Percentiles rank a stretch among this genome's conserved stretches.
Conservation (phyloP, 23 tunicate species). For the Trididemnum miniatum region DNA sequence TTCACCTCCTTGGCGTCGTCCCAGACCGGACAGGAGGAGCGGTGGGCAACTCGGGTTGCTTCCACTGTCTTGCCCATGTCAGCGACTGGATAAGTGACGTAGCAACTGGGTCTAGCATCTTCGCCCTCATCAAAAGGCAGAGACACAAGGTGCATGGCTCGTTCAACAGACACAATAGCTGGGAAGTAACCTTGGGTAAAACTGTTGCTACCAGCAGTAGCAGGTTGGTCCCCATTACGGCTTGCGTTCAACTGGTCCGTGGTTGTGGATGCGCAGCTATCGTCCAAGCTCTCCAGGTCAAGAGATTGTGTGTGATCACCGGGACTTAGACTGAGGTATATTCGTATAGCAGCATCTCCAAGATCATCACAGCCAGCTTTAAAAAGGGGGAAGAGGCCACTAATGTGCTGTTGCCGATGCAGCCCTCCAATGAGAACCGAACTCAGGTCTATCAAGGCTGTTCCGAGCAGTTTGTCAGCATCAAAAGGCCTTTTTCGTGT, state of each 20-base stretch:
- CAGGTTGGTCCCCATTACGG: background rate
- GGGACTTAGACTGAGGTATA: constrained; percentile 73
- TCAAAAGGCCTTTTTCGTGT: constrained; percentile 55
- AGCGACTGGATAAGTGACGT: constrained; percentile 42
- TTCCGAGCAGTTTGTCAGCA: constrained; percentile 68
- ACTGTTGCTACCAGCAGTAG: background rate
- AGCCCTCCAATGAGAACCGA: constrained; percentile 46
- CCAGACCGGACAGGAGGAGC: constrained; percentile 67
- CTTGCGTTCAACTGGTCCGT: background rate
- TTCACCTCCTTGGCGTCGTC: constrained; percentile 52
- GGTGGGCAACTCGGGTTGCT: constrained; percentile 21
- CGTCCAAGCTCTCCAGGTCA: constrained; percentile 31
- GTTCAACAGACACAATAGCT: constrained; percentile 66
- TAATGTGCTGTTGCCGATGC: constrained; percentile 77
- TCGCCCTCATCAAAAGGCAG: constrained; percentile 10
- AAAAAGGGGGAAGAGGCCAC: constrained; percentile 53
- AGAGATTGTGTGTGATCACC: constrained; percentile 42
- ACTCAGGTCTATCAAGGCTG: constrained; percentile 45
- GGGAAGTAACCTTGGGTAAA: constrained; percentile 13
- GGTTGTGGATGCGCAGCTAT: constrained; percentile 17
- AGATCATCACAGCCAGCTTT: constrained; percentile 70
- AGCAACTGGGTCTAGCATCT: constrained; percentile 24
- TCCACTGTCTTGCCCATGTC: constrained; percentile 5
- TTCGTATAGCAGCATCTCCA: constrained; percentile 55
- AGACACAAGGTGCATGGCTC: constrained; percentile 76